Conservation (phyloP, 1,140 invertebrate genomes). For the Centruroides sculpturatus region DNA sequence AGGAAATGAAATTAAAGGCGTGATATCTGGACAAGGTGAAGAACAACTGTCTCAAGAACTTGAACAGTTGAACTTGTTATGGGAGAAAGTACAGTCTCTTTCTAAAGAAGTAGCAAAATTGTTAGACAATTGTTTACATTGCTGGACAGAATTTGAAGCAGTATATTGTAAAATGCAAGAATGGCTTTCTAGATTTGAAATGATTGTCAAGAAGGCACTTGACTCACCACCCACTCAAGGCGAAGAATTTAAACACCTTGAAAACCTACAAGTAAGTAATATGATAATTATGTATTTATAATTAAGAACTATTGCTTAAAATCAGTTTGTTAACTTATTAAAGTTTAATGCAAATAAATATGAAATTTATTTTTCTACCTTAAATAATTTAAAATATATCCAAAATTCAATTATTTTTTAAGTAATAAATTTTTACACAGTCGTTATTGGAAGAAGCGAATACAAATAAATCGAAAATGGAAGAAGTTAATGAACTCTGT, state of each 20-base stretch:
- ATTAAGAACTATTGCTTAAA: no score
- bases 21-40: constrained; percentile 71
- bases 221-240: constrained; percentile 28
- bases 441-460: no score
- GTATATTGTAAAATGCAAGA: constrained; percentile 56
- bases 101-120: constrained; percentile 61
- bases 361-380: no score
- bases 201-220: constrained; percentile 41
- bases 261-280: constrained; percentile 43
- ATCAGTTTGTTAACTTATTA: not conserved
- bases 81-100: constrained; percentile 68
- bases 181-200: constrained; percentile 51
- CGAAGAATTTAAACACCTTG: constrained; percentile 39
- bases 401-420: no score
- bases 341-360: not conserved
- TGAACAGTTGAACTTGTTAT: constrained; percentile 65
- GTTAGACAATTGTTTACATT: constrained; percentile 60
- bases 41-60: constrained; percentile 70
- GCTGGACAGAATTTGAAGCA: constrained; percentile 71
- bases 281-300: not conserved
- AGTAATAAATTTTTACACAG: no score
- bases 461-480: no score
- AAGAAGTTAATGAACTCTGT: constrained; percentile 9
- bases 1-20: constrained; percentile 58
- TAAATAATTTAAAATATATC: no score